Base-by-base conservation (phyloP, 2,888 invertebrate species). In the Didymodactylos carnosus region DNA sequence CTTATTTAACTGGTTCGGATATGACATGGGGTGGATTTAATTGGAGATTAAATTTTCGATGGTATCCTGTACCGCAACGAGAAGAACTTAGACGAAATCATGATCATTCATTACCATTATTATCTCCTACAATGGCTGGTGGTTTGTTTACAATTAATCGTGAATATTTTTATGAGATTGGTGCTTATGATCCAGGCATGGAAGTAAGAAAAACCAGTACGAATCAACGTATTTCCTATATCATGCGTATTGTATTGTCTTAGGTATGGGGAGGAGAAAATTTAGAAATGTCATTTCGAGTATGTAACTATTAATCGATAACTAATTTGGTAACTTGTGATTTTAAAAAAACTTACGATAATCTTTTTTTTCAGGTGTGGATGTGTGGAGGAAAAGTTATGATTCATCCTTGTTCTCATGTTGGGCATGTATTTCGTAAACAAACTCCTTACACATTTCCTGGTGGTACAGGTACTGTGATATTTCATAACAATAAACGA, bases 11-110 rank as follows among this genome's bases (percentile, higher is more conserved):
- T 72, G 97, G 97, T 1, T 94, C 94, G 2, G 97, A 98, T 83
- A 94, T 94, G 89, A 98, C 97, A 0, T 98, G 97, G 97, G 97
- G 97, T 77, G 97, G 97, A 39, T 98, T 98, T 85, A 98, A 97
- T 85, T 97, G 97, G 97, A 95, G 95, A 84, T 87, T 98, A 73
- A 97, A 97, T 85, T 98, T 98, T 85, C 89, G 97, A 86, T 95
- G 94, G 94, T 98, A 98, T 84, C 89, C 94, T 76, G 97, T 98
- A 29, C 95, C 98, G 0, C 92, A 94, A 82, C 87, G 98, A 78
- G 98, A 98, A 86, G 91, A 95, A 90, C 88, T 91, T 75, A 87
- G 98, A 71, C 87, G 97, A 77, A 90, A 91, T 75, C 90, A 92
- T 23, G 97, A 98, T 83, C 87, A 39, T 35, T 73, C 49, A 27